Base-by-base conservation (phyloP, 2,888 invertebrate species). In the Smittia sp. region DNA sequence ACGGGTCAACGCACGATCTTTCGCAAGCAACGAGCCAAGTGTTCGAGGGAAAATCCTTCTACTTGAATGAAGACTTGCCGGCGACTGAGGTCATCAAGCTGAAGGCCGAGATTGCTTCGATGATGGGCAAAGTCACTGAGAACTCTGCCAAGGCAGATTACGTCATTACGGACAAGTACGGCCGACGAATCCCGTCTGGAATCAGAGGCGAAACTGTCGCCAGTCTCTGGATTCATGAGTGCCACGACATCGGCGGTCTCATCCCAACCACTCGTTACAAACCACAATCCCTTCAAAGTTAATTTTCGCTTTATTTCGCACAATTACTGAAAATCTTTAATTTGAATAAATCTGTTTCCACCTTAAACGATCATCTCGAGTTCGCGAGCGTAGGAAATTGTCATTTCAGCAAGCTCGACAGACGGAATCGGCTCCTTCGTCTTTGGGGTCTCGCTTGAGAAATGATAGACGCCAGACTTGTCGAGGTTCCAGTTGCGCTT, bases 341-440 rank as follows among this genome's bases (percentile, higher is more conserved):
- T 18, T 25, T 63, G n/a, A 39, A 67, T 24, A 38, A 67, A 65
- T 27, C n/a, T 18, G 66, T 24, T 32, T 20, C 27, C 15, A 22
- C 15, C 65, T 87, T 91, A 98, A 75, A 99, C 98, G 85, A 99
- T 99, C 96, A 97, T 98, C 85, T 99, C 98, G 77, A 99, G 87
- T 85, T 99, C 98, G 79, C 93, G 89, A 1, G 98, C 99, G 83
- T 99, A 99, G 80, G 94, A 95, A 77, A 99, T 92, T 18, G 95
- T 93, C 82, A 98, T 95, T 79, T 93, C 90, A 0, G 97, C 96
- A 38, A 99, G 85, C 79, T 96, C 93, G 32, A 88, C 85, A 6
- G 98, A 95, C 0, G 98, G 97, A 77, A 99, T 88, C 76, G 85
- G 89, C 81, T 93, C 92, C 77, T 89, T 88, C 0, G 81, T 86